These are phyloP conservation scores for Meganola albula DNA, from an alignment of 2,888 invertebrate species.

Conservation along the genomic window DNA sequence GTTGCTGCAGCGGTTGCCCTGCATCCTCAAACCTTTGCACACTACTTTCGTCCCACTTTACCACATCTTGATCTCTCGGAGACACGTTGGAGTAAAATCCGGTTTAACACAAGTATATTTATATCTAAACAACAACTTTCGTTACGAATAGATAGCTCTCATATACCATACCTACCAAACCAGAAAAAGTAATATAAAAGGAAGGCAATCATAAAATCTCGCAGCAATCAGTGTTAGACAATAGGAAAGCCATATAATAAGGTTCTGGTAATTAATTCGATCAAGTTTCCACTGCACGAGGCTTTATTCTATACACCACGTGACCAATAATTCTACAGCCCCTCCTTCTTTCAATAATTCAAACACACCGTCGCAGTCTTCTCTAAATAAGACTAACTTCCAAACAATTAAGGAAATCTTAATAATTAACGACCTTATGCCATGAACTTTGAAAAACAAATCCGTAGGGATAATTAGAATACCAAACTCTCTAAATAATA, in stretches of 20 bases:
- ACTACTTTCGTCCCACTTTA: slow-evolving; percentile 62
- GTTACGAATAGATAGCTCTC: too few species aligned
- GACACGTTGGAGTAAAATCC: neutral
- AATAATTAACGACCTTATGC: slow-evolving; percentile 41
- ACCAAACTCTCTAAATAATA: slow-evolving; percentile 21
- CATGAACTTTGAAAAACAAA: slow-evolving; percentile 24
- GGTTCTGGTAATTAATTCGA: slow-evolving; percentile 31
- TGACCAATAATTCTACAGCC: slow-evolving; percentile 42
- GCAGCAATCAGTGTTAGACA: slow-evolving; percentile 34
- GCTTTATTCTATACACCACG: slow-evolving; percentile 38
- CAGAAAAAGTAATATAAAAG: neutral
- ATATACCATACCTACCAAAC: neutral
- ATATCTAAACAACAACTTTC: neutral
- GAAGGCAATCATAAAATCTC: slow-evolving; percentile 12
- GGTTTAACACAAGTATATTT: slow-evolving; percentile 1
- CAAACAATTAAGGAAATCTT: slow-evolving; percentile 52
- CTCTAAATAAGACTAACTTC: slow-evolving; percentile 46
- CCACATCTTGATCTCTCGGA: slow-evolving; percentile 32
- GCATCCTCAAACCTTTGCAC: slow-evolving; percentile 53
- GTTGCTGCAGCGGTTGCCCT: slow-evolving; percentile 67
- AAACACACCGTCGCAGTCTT: slow-evolving; percentile 39
- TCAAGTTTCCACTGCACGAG: slow-evolving; percentile 37
- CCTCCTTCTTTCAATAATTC: slow-evolving; percentile 56
- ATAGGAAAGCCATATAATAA: slow-evolving; percentile 33
- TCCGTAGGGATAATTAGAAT: slow-evolving; percentile 17